Evolutionary conservation across 2,797 vertebrate genomes (phyloP).

Genomic region (Semaprochilodus insignis): DNA sequence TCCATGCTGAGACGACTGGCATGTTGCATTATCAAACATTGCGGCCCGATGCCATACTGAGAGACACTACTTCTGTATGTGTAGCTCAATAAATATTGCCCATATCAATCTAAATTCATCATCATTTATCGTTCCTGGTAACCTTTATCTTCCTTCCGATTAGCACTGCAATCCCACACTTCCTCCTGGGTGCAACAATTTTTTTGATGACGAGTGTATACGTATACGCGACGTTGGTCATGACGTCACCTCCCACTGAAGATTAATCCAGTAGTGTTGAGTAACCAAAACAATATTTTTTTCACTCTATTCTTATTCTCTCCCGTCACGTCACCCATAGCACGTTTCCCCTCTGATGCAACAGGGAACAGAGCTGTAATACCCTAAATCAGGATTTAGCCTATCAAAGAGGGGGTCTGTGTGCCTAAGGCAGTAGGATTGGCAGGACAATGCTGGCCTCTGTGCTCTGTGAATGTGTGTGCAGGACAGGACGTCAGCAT

Average conservation of each 20-base stretch:
- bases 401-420: slow-evolving; percentile 69
- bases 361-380: slow-evolving; percentile 65
- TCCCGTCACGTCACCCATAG: slow-evolving; percentile 44
- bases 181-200: too few relatives aligned
- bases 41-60: too few relatives aligned
- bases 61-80: too few relatives aligned
- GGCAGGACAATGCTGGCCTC: slow-evolving; percentile 70
- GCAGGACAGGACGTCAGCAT: background rate
- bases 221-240: too few relatives aligned
- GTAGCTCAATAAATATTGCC: too few relatives aligned
- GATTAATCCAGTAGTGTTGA: background rate
- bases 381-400: slow-evolving; percentile 72
- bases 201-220: too few relatives aligned
- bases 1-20: too few relatives aligned
- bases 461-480: slow-evolving; percentile 58
- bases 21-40: too few relatives aligned
- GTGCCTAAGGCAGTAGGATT: slow-evolving; percentile 70
- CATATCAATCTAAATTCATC: too few relatives aligned
- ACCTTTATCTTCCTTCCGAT: too few relatives aligned
- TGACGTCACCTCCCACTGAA: background rate
- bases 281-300: background rate
- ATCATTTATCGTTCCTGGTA: too few relatives aligned
- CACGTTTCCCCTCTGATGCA: slow-evolving; percentile 63
- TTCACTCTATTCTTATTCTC: background rate
- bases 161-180: too few relatives aligned